phyloP scores from a whole-genome alignment of 64 coral and sea anemone species.

The Astreopora myriophthalma region DNA sequence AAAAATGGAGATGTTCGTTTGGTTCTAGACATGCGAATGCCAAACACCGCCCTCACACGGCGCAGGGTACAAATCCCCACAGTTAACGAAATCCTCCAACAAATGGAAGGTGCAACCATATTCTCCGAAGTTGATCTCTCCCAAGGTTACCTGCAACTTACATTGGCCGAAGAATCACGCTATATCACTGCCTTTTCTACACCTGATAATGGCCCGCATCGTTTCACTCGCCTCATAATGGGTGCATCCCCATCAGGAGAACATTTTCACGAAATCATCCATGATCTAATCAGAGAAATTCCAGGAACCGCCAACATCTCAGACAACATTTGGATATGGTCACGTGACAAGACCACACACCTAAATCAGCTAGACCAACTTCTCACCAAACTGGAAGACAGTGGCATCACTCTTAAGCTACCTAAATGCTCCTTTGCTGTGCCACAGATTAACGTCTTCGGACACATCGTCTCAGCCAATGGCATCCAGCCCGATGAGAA shows the following conservation, averaged over 20 bases:
- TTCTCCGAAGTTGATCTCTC: constrained; percentile 56
- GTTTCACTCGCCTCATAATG: not conserved
- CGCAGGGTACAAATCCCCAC: not conserved
- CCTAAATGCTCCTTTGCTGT: not conserved
- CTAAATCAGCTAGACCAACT: constrained; percentile 1
- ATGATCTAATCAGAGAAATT: not conserved
- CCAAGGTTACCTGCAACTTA: constrained; percentile 36
- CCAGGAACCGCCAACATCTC: not conserved
- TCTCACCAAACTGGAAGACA: not conserved
- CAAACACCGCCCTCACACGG: not conserved
- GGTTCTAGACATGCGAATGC: no score
- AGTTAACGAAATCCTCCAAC: not conserved
- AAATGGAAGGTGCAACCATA: constrained; percentile 30
- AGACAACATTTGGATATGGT: constrained; percentile 35
- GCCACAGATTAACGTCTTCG: constrained; percentile 7
- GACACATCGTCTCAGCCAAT: constrained; percentile 18
- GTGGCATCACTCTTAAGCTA: not conserved
- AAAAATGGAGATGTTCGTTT: no score
- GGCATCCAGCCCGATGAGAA: constrained; percentile 37
- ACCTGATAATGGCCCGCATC: constrained; percentile 20
- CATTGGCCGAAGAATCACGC: constrained; percentile 47
- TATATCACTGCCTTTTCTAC: constrained; percentile 61
- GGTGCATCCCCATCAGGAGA: constrained; percentile 35
- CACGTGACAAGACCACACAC: not conserved
- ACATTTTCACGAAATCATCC: constrained; percentile 1